These are phyloP conservation scores for Tribolium freemani DNA, from an alignment of 2,888 invertebrate species.

Conservation along the genomic window DNA sequence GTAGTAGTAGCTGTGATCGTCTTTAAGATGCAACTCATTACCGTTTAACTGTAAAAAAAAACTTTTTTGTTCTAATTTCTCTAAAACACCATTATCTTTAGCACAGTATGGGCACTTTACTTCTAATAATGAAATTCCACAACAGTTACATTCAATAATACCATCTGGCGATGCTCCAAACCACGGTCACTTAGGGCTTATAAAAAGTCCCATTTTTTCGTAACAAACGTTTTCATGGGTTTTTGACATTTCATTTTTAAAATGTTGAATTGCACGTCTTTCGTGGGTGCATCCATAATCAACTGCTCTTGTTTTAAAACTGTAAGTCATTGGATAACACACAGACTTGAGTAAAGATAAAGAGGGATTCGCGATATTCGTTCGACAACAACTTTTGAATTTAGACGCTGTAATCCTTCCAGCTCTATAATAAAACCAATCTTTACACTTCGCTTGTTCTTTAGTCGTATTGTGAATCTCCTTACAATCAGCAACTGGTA, in stretches of 20 bases:
- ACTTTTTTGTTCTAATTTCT: too few relatives aligned
- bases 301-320: background rate
- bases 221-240: slow-evolving; percentile 16
- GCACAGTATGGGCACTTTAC: slow-evolving; percentile 44
- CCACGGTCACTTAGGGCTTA: slow-evolving; percentile 28
- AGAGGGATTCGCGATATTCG: slow-evolving; percentile 12
- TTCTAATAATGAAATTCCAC: slow-evolving; percentile 40
- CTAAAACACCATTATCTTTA: slow-evolving; percentile 17
- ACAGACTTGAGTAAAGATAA: slow-evolving; percentile 8
- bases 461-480: background rate
- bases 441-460: background rate
- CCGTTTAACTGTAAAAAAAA: background rate
- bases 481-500: background rate
- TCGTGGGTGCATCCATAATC: slow-evolving; percentile 20
- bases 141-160: slow-evolving; percentile 21
- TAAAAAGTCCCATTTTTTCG: slow-evolving; percentile 14
- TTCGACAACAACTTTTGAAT: slow-evolving; percentile 2
- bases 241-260: slow-evolving; percentile 13
- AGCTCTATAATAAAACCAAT: slow-evolving; percentile 11
- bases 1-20: slow-evolving; percentile 32
- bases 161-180: slow-evolving; percentile 44
- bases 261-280: slow-evolving; percentile 29
- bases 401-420: slow-evolving; percentile 20
- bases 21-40: slow-evolving; percentile 20
- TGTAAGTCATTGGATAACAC: slow-evolving; percentile 3